phyloP scores from a whole-genome alignment of 2,888 invertebrate genomes.

The Oxyscelio sp. region DNA sequence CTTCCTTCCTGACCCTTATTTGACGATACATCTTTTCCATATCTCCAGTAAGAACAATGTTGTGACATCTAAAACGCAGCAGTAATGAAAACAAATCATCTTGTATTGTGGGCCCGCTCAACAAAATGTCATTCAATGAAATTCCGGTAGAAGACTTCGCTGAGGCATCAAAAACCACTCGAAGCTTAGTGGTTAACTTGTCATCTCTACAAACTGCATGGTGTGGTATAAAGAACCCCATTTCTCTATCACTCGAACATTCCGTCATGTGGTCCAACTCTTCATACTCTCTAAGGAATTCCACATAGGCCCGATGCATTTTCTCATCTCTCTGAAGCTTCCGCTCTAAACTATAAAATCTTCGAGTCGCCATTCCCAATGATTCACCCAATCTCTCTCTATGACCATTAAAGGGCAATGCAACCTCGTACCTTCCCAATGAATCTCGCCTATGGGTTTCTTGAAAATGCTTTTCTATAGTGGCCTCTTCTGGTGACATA shows the following conservation, averaged over 20 bases:
- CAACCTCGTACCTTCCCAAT: too few species aligned
- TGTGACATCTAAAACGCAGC: conserved; percentile 74
- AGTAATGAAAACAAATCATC: conserved; percentile 72
- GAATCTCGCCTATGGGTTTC: too few species aligned
- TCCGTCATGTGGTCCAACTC: conserved; percentile 13
- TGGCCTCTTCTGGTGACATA: too few species aligned
- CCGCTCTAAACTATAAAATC: not conserved
- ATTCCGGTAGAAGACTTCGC: conserved; percentile 37
- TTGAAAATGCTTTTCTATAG: too few species aligned
- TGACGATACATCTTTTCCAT: conserved; percentile 80
- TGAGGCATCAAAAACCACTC: too few species aligned
- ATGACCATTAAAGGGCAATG: conserved; percentile 27
- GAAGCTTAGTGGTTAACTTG: conserved; percentile 23
- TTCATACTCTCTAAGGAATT: conserved; percentile 13
- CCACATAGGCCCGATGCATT: conserved; percentile 4
- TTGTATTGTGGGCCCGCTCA: conserved; percentile 59
- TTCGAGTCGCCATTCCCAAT: too few species aligned
- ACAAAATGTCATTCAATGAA: conserved; percentile 67
- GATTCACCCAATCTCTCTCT: too few species aligned
- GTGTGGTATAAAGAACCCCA: conserved; percentile 16
- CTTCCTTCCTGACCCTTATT: conserved; percentile 56
- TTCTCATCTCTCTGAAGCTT: not conserved
- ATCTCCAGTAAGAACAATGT: conserved; percentile 75
- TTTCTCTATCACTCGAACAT: too few species aligned
- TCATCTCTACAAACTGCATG: conserved; percentile 16